phyloP scores from a whole-genome alignment of 2,797 vertebrate genomes.

The Parotocinclus haroldoi region DNA sequence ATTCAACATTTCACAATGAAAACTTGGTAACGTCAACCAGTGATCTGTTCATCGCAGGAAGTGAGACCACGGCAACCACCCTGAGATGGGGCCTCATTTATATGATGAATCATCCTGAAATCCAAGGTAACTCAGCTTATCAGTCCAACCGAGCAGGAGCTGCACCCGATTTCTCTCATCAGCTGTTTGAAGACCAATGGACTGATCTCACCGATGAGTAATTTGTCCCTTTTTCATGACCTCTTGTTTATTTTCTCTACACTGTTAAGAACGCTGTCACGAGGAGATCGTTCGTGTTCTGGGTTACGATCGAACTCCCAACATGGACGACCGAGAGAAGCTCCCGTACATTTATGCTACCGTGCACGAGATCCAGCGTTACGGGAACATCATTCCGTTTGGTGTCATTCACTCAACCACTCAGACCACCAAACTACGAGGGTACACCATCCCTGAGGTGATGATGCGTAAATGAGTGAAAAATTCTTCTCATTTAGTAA shows the following conservation, averaged over 20 bases:
- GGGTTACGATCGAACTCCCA: conserved; percentile 41
- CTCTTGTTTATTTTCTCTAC: background rate
- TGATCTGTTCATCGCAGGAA: conserved; percentile 48
- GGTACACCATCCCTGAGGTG: conserved; percentile 46
- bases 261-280: conserved; percentile 42
- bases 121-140: conserved; percentile 41
- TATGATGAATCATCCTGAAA: conserved; percentile 45
- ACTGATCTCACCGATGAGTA: too few relatives aligned
- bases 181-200: too few relatives aligned
- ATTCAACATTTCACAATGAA: conserved; percentile 40
- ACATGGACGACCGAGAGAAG: conserved; percentile 40
- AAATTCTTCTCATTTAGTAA: too few relatives aligned
- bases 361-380: conserved; percentile 48
- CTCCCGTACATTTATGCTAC: conserved; percentile 43
- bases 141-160: too few relatives aligned
- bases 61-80: conserved; percentile 49
- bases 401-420: conserved; percentile 24
- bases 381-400: conserved; percentile 35
- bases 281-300: conserved; percentile 46
- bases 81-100: conserved; percentile 50
- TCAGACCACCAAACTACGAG: conserved; percentile 27
- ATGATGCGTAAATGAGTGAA: too few relatives aligned
- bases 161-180: too few relatives aligned
- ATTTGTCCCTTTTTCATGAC: too few relatives aligned
- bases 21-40: conserved; percentile 40